phyloP scores from a whole-genome alignment of 1,140 invertebrate species.

The Heterodera carotae region DNA sequence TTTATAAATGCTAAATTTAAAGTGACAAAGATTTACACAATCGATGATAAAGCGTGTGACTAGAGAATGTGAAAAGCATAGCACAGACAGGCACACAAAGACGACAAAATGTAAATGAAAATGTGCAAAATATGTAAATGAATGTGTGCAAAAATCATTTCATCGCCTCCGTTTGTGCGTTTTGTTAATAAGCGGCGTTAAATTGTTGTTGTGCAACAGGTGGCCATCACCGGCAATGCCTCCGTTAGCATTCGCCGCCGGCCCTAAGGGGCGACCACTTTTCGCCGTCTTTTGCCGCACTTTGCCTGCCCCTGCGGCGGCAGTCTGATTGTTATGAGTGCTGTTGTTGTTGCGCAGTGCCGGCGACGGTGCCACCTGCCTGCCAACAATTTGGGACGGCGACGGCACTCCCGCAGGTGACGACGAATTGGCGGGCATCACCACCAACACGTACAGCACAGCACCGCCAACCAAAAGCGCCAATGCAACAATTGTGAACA shows the following conservation, averaged over 20 bases:
- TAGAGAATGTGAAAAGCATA: no score
- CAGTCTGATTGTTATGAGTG: no score
- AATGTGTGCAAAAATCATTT: no score
- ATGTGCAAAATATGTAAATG: not conserved
- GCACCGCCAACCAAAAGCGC: slow-evolving; percentile 53
- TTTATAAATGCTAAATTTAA: no score
- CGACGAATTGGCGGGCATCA: slow-evolving; percentile 14
- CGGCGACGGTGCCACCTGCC: no score
- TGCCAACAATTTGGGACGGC: no score
- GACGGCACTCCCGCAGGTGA: not conserved
- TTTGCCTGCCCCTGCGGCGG: not conserved
- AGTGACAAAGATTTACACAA: no score
- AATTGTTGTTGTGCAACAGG: no score
- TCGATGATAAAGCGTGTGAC: no score
- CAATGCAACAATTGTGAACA: slow-evolving; percentile 50
- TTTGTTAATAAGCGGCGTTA: slow-evolving; percentile 3
- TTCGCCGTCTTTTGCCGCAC: not conserved
- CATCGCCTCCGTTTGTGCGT: not conserved
- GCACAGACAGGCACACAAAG: not conserved
- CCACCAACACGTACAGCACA: slow-evolving; percentile 58
- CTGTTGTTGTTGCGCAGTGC: not conserved
- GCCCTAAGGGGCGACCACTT: no score
- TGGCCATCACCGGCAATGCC: not conserved
- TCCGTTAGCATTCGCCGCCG: not conserved
- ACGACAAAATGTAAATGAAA: not conserved